phyloP scores from a whole-genome alignment of 2,113 vertebrate genomes.

The Nansenia antarctica region DNA sequence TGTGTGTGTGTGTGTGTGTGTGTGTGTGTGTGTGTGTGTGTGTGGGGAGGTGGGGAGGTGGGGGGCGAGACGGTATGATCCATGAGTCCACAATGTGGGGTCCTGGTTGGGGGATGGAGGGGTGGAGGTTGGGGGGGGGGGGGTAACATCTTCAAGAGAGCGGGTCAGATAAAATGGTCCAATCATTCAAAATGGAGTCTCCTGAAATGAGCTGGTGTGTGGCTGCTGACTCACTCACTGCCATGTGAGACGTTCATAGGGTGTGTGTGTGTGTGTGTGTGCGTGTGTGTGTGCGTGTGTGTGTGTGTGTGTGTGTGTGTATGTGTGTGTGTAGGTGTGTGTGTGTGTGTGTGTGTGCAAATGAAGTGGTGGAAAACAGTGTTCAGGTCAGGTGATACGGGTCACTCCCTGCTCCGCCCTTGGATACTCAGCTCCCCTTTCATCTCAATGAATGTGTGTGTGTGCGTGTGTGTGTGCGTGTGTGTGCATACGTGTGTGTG shows the following conservation, averaged over 20 bases:
- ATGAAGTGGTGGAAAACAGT: constrained; percentile 71
- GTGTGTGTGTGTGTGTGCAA: constrained; percentile 34
- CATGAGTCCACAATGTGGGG: no score
- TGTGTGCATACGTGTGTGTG: constrained; percentile 52
- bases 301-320: not conserved
- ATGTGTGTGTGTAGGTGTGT: not conserved
- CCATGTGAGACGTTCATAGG: constrained; percentile 52
- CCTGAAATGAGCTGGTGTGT: constrained; percentile 56
- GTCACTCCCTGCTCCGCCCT: constrained; percentile 55
- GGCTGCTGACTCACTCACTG: constrained; percentile 41
- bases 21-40: constrained; percentile 7
- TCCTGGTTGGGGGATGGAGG: no score
- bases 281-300: constrained; percentile 11
- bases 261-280: constrained; percentile 9
- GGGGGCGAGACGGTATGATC: no score
- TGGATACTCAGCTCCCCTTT: constrained; percentile 60
- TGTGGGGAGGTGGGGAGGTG: no score
- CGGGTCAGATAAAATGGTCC: constrained; percentile 43
- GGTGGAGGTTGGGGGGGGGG: constrained; percentile 4
- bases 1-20: no score
- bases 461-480: constrained; percentile 46
- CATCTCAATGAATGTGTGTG: constrained; percentile 53
- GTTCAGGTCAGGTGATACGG: constrained; percentile 73
- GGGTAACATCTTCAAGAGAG: no score
- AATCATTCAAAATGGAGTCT: constrained; percentile 61